Evolutionary conservation across 2,888 invertebrate species (phyloP).

Genomic region (Nasonovia ribisnigri): DNA sequence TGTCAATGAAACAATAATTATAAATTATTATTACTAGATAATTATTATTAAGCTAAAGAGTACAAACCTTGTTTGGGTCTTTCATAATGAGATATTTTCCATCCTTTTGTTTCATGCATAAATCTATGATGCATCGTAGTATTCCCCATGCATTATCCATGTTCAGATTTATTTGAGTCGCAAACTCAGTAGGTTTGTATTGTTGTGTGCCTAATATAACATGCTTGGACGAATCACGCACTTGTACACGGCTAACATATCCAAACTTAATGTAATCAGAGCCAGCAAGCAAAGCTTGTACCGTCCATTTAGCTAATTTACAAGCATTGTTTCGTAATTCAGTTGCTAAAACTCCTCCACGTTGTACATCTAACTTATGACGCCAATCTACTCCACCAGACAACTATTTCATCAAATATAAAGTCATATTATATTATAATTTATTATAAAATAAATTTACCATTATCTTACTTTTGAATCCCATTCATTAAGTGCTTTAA

Average conservation of each 20-base stretch:
- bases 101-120: slow-evolving; percentile 96
- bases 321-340: slow-evolving; percentile 99
- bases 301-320: slow-evolving; percentile 99
- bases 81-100: slow-evolving; percentile 98
- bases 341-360: slow-evolving; percentile 97
- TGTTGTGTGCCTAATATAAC: slow-evolving; percentile 97
- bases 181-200: slow-evolving; percentile 98
- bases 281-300: slow-evolving; percentile 92
- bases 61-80: slow-evolving; percentile 90
- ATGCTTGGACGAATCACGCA: slow-evolving; percentile 95
- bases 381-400: slow-evolving; percentile 99
- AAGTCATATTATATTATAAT: neutral
- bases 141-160: slow-evolving; percentile 99
- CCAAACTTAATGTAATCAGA: slow-evolving; percentile 99
- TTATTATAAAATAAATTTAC: neutral
- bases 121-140: slow-evolving; percentile 95
- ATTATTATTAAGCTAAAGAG: neutral
- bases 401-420: slow-evolving; percentile 71
- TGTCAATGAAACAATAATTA: slow-evolving; percentile 68
- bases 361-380: slow-evolving; percentile 95
- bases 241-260: slow-evolving; percentile 95
- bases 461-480: slow-evolving; percentile 81
- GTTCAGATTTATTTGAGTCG: slow-evolving; percentile 97
- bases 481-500: slow-evolving; percentile 99
- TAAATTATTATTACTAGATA: neutral